Base-by-base conservation (phyloP, 2,888 invertebrate genomes). In the Drosophila niveifrons region DNA sequence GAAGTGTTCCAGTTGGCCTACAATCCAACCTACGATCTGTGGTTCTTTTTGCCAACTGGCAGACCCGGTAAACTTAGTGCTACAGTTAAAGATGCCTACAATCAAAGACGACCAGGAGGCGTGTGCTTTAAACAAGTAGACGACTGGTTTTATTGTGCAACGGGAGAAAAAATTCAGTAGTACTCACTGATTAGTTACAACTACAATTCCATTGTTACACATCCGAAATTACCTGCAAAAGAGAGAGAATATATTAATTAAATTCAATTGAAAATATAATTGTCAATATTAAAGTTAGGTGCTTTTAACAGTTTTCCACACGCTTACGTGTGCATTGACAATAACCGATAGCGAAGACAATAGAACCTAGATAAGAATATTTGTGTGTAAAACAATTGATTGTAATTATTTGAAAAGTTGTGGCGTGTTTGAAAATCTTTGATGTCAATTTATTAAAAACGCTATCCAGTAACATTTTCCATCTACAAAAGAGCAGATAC, bases 11-110 rank as follows among this genome's bases (percentile, higher is more conserved):
- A 18, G 11, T 41, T 83, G 31, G 50, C 55, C 28, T 82, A 71
- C 11, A 83, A 89, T 67, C 82, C 88, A 13, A 88, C 82, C 31
- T 89, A 83, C 18, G 89, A 83, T 1, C 13, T 88, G 1, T 83
- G 85, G 85, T 89, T 67, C 46, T 82, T 89, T 39, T 1, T 50
- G 2, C 83, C 90, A n/a, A 58, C 6, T 0, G 88, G 82, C 2
- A 47, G 79, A n/a, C 72, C 82, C 2, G 11, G 29, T 0, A 1
- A 48, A 0, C 62, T 83, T 1, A 43, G 13, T 2, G 4, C 66
- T 2, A 9, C 4, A 2, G 55, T 83, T 0, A 52, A 72, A 34
- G 23, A 55, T 0, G 83, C 86, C 13, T 88, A 83, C n/a, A 47
- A 6, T 0, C 23, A 61, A n/a, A 3, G 31, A 0, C 43, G 6